phyloP scores from a whole-genome alignment of 2,797 vertebrate genomes.

The Epinephelus awoara region DNA sequence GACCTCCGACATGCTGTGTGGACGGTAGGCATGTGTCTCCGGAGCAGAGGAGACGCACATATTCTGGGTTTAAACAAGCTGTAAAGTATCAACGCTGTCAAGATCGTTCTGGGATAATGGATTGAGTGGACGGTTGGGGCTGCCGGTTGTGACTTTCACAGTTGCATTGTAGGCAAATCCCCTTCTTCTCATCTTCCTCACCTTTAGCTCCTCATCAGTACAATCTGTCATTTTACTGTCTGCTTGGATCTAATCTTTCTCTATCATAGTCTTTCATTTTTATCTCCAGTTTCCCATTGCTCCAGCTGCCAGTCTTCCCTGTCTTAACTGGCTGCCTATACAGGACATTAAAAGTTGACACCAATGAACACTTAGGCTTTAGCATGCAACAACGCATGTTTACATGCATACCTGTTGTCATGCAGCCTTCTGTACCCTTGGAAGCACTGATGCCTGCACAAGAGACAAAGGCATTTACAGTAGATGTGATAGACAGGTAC shows the following conservation, averaged over 20 bases:
- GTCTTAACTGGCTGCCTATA: not conserved
- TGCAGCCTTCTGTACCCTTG: not conserved
- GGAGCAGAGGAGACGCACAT: slow-evolving; percentile 17
- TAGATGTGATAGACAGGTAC: too few relatives aligned
- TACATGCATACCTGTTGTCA: not conserved
- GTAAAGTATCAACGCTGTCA: slow-evolving; percentile 53
- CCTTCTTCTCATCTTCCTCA: not conserved
- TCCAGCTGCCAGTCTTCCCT: not conserved
- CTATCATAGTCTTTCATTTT: not conserved
- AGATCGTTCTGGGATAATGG: slow-evolving; percentile 23
- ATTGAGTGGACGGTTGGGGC: slow-evolving; percentile 1
- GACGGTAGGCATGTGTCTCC: slow-evolving; percentile 33
- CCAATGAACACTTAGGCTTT: too few relatives aligned
- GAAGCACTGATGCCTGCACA: too few relatives aligned
- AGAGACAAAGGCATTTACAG: too few relatives aligned
- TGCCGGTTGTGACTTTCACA: not conserved
- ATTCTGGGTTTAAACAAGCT: slow-evolving; percentile 43
- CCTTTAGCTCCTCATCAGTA: not conserved
- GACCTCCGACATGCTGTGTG: slow-evolving; percentile 52
- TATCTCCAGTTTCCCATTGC: not conserved
- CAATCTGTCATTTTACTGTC: not conserved
- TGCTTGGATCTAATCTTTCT: not conserved
- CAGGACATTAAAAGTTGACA: not conserved
- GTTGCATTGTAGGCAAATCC: not conserved
- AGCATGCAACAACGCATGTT: not conserved